Base-by-base conservation (phyloP, 1,140 invertebrate genomes). In the Drosophila elegans region DNA sequence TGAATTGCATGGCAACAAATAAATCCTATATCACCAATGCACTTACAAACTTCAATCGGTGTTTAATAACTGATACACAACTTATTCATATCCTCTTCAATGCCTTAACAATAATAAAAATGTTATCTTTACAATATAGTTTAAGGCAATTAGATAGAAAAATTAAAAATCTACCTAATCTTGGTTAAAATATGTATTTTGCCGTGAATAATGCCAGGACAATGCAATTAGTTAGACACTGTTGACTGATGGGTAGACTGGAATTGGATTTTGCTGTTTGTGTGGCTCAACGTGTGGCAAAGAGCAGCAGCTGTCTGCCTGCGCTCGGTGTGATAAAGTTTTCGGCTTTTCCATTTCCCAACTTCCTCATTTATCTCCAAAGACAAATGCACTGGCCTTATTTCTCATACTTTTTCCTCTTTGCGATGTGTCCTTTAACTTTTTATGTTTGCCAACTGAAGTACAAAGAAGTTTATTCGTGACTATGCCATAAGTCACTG, bases 401-500 rank as follows among this genome's bases (percentile, higher is more conserved):
- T 72, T 62, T 60, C 68, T 45, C 59, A 71, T 61, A 61, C 59
- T 59, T 54, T 69, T 53, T 6, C 56, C 55, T 56, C 48, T 51
- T 41, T 45, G 3, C 13, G 53, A 71, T 62, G 61, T 63, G 53
- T 75, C 54, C 36, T 56, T 45, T 21, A 62, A 46, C 42, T 75
- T 59, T 42, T 16, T 29, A 64, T 64, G 61, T 3, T 27, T 3
- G 38, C 9, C 3, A 59, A 42, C 25, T 11, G 12, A 60, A 45
- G 16, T 42, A 29, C 12, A 36, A 57, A 7, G 10, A 25, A 59
- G 34, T 44, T 60, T 60, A 27, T 25, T 34, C 9, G 36, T 13
- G 25, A 27, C 49, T 36, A 16, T 36, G 12, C 9, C 32, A 10
- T 21, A 39, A 27, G 53, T 55, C 54, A 25, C 16, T 32, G 10